These are phyloP conservation scores for Folsomia manolachei DNA, from an alignment of 2,888 invertebrate genomes.

Conservation along the genomic window DNA sequence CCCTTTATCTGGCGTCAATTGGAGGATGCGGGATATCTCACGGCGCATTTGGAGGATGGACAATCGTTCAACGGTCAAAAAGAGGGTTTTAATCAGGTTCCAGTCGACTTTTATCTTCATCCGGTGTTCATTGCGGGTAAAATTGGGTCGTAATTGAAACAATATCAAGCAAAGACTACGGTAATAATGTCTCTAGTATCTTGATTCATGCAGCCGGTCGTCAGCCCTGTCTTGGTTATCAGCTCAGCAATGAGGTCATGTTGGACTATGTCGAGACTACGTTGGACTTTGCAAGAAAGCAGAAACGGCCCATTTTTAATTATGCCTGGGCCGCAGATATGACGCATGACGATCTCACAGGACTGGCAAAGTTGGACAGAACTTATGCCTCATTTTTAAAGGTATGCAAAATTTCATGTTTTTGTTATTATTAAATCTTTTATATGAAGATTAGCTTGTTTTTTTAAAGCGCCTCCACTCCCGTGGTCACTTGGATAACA, in stretches of 20 bases:
- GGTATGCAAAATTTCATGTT: neutral
- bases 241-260: slow-evolving; percentile 26
- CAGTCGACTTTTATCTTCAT: slow-evolving; percentile 4
- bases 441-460: too few relatives aligned
- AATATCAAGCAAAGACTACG: too few relatives aligned
- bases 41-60: neutral
- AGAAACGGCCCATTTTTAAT: neutral
- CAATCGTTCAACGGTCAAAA: neutral
- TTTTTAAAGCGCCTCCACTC: too few relatives aligned
- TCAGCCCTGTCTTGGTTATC: slow-evolving; percentile 32
- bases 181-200: too few relatives aligned
- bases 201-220: too few relatives aligned
- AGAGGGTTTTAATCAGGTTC: neutral
- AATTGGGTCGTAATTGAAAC: neutral
- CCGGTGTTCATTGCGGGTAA: neutral
- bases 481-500: neutral
- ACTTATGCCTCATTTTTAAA: too few relatives aligned
- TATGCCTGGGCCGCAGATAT: neutral
- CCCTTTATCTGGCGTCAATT: slow-evolving; percentile 12
- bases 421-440: too few relatives aligned
- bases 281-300: neutral
- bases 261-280: slow-evolving; percentile 16
- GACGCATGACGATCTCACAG: neutral
- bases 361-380: neutral
- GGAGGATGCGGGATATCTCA: neutral